Base-by-base conservation (phyloP, 2,113 vertebrate genomes). In the Jacana jacana region DNA sequence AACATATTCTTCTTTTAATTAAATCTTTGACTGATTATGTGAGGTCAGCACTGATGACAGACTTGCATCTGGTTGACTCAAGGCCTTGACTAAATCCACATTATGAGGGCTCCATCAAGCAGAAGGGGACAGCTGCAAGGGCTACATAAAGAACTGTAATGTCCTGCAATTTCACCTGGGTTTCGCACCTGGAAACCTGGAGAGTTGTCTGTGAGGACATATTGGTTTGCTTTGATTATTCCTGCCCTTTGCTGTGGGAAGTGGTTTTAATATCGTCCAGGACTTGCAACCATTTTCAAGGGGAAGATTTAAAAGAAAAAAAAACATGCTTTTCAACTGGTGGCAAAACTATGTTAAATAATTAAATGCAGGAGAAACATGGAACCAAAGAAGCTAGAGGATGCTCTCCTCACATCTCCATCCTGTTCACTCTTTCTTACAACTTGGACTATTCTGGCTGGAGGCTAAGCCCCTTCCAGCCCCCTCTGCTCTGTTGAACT, bases 391-490 rank as follows among this genome's bases (percentile, higher is more conserved):
- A 75, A 86, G 24, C 77, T 81, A 60, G 30, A 78, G 76, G 81
- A 93, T 90, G 22, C 30, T 84, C 11, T 88, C 35, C 96, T 93
- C 42, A 46, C 68, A 90, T 82, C 55, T 81, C 30, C 18, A 86
- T 95, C 80, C 92, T 94, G 55, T 70, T 88, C 88, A 68, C 30
- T 86, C 69, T 83, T 94, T 84, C 80, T 94, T 5, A 40, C 68
- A 81, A 70, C 16, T 89, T 88, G 51, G 79, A 55, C n/a, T 83
- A 1, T 58, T n/a, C 51, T 94, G 87, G 88, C 89, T 77, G 79
- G 68, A 88, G 72, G 68, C 89, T 91, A 91, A 35, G 42, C 20
- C 46, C 88, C 79, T 83, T 86, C 79, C 48, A 92, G 57, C 0
- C 0, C 27, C 86, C 77, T 95, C 83, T 95, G 93, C 88, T 66